Percentiles rank a stretch among this genome's conserved stretches.
Conservation (phyloP, 2,797 vertebrate species). For the Rhinogobio ventralis region DNA sequence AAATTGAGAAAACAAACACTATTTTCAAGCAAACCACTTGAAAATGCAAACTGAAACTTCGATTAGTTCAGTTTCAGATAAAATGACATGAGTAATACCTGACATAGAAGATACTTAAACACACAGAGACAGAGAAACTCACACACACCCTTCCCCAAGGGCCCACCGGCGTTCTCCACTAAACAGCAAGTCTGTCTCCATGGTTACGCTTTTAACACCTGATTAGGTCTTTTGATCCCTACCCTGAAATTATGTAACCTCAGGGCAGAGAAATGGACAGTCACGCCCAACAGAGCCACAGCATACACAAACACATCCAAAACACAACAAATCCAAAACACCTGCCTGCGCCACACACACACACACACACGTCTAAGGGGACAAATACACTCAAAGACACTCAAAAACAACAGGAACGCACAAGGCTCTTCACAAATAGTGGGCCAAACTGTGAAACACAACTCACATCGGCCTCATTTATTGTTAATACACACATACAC, state of each 20-base stretch:
- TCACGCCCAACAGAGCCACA: constrained; percentile 50
- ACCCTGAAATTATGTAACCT: constrained; percentile 65
- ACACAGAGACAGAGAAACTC: constrained; percentile 53
- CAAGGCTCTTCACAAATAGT: not conserved
- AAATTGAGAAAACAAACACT: not conserved
- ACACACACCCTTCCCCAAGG: constrained; percentile 58
- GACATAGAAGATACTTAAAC: constrained; percentile 53
- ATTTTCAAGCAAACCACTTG: not conserved
- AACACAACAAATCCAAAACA: constrained; percentile 33
- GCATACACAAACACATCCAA: constrained; percentile 36
- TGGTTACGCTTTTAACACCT: constrained; percentile 66
- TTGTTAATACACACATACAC: constrained; percentile 25
- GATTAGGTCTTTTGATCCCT: constrained; percentile 67
- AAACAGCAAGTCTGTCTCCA: constrained; percentile 61
- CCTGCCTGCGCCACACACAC: not conserved
- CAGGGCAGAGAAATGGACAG: constrained; percentile 46
- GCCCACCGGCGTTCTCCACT: constrained; percentile 53
- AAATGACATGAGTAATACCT: constrained; percentile 37
- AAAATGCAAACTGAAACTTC: constrained; percentile 16
- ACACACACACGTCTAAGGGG: constrained; percentile 35
- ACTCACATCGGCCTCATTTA: constrained; percentile 17
- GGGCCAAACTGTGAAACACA: not conserved
- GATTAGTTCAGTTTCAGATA: constrained; percentile 20
- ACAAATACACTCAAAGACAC: constrained; percentile 59
- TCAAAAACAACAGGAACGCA: constrained; percentile 61